Base-by-base conservation (phyloP, 2,888 invertebrate species). In the Ophioninae sp. region DNA sequence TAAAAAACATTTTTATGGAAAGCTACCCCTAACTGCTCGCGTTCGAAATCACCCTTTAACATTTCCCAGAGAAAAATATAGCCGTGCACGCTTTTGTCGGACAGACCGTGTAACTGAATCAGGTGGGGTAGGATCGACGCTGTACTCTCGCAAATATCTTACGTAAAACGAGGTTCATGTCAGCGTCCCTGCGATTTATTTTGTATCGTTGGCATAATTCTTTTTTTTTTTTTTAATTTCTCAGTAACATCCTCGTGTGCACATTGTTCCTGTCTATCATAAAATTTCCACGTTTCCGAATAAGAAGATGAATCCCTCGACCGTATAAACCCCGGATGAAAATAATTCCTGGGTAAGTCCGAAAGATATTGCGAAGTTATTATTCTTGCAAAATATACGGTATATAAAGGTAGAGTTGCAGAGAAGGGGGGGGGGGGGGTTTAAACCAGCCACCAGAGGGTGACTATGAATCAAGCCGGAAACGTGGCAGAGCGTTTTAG, bases 351-450 rank as follows among this genome's bases (percentile, higher is more conserved):
- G 6, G 65, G 61, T 5, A 44, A 13, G 65, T 39, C 74, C 64
- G 23, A 68, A 61, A 68, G 67, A 76, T 73, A 83, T 58, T 58
- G 67, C 58, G n/a, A 10, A 63, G 59, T 68, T 80, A 83, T 77
- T 79, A 83, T 76, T 68, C 83, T 68, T 73, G 44, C 30, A 77
- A 79, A 80, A 80, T 77, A 83, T 83, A 73, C 63, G 41, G 76
- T 58, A 73, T 56, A 41, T 44, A 41, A 51, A 13, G 59, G 69
- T 56, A 39, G 59, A 61, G 23, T 56, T 23, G 23, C n/a, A 22
- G 61, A 22, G 10, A 10, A 3, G 10, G 44, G 13, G 44, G 13
- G 44, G 13, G 13, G 9, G 65, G 56, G 44, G 41, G 1, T 59
- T 61, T 64, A 59, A 67, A 51, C 65, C 59, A 73, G 44, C 67